phyloP scores from a whole-genome alignment of 1,140 invertebrate genomes.

The Cydia fagiglandana region DNA sequence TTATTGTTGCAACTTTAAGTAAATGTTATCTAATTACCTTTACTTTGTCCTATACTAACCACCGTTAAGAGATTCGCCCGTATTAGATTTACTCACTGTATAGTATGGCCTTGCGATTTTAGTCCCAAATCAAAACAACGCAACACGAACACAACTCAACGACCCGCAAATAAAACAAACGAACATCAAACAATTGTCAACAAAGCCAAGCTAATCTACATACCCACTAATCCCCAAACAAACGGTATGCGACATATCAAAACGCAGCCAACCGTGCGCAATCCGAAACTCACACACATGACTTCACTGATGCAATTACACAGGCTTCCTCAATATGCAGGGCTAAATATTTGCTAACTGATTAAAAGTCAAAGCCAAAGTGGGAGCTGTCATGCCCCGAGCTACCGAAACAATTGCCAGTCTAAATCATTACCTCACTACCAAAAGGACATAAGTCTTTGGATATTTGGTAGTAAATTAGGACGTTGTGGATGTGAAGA shows the following conservation, averaged over 20 bases:
- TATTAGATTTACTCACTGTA: no score
- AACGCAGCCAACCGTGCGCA: constrained; percentile 30
- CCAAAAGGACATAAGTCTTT: not conserved
- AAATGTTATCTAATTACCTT: no score
- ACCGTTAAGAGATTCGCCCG: no score
- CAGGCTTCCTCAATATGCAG: constrained; percentile 65
- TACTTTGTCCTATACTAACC: no score
- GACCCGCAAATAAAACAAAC: not conserved
- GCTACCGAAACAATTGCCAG: constrained; percentile 56
- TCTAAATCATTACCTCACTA: constrained; percentile 37
- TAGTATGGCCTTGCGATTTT: not conserved
- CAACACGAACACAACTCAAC: not conserved
- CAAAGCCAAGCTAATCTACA: constrained; percentile 12
- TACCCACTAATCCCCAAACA: constrained; percentile 9
- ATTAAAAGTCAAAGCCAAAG: constrained; percentile 58
- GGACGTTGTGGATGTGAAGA: not conserved
- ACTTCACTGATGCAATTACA: constrained; percentile 65
- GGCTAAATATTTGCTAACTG: constrained; percentile 66
- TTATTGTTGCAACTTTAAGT: no score
- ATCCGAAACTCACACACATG: constrained; percentile 46
- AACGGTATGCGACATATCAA: constrained; percentile 31
- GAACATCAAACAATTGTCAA: constrained; percentile 21
- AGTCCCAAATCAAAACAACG: not conserved
- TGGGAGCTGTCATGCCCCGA: constrained; percentile 54
- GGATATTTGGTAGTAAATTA: not conserved